Evolutionary conservation across 2,888 invertebrate species (phyloP).

Genomic region (Alloplasta piceator): DNA sequence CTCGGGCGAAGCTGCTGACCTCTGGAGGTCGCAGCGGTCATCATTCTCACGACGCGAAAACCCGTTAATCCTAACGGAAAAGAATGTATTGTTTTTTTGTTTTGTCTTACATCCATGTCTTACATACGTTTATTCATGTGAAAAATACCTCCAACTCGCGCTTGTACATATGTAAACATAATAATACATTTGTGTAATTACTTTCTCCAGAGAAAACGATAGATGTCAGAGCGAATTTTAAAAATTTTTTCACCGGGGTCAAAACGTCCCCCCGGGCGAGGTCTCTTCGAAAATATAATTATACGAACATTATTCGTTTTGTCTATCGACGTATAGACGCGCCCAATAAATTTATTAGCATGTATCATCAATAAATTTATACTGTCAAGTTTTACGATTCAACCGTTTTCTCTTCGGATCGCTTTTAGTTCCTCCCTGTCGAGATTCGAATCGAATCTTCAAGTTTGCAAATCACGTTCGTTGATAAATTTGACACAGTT

Average conservation of each 20-base stretch:
- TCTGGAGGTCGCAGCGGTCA: constrained; percentile 15
- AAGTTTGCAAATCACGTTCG: constrained; percentile 16
- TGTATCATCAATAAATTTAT: not conserved
- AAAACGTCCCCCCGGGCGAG: constrained; percentile 54
- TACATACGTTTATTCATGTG: not conserved
- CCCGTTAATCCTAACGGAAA: constrained; percentile 15
- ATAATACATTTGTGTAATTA: constrained; percentile 36
- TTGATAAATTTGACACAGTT: not conserved
- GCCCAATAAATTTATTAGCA: constrained; percentile 8
- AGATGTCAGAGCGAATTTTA: constrained; percentile 25
- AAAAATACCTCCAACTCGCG: too few species aligned
- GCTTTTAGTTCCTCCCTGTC: constrained; percentile 17
- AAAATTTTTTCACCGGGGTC: constrained; percentile 58
- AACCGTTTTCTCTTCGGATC: constrained; percentile 46
- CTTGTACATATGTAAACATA: not conserved
- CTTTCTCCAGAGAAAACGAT: constrained; percentile 52
- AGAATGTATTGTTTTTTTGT: not conserved
- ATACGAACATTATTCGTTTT: not conserved
- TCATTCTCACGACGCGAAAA: not conserved
- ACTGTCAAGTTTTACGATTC: constrained; percentile 10
- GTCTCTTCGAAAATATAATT: constrained; percentile 7
- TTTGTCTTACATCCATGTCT: not conserved
- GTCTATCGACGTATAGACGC: constrained; percentile 24
- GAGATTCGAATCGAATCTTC: constrained; percentile 16
- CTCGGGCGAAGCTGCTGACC: constrained; percentile 2